Percentiles rank a stretch among this genome's conserved stretches.
Conservation (phyloP, 2,113 vertebrate species). For the Perca fluviatilis region DNA sequence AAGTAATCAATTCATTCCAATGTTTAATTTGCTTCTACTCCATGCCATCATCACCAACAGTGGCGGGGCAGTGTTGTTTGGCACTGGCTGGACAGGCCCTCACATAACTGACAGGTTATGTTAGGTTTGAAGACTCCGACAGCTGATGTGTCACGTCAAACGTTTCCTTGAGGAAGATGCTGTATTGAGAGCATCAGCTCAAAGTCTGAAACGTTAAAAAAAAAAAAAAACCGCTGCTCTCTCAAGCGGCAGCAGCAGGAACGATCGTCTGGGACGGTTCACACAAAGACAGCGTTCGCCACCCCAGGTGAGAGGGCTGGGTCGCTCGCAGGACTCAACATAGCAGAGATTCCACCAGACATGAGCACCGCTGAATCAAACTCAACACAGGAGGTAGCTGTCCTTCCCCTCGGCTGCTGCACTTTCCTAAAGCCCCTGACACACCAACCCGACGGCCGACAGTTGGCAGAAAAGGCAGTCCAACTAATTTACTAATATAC, state of each 20-base stretch:
- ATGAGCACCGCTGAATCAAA: neutral
- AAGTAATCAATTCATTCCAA: neutral
- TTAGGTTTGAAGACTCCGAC: constrained; percentile 18
- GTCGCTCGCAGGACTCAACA: constrained; percentile 21
- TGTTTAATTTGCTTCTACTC: too few species aligned
- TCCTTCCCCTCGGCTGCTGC: neutral
- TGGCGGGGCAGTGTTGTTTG: neutral
- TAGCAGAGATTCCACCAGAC: constrained; percentile 49
- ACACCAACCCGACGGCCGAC: too few species aligned
- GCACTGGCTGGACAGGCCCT: neutral
- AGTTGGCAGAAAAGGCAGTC: too few species aligned
- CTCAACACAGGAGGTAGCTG: constrained; percentile 13
- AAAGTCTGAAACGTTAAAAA: neutral
- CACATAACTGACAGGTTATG: constrained; percentile 25
- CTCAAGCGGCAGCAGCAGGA: constrained; percentile 1
- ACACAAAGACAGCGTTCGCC: constrained; percentile 35
- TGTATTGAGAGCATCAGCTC: neutral
- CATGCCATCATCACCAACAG: too few species aligned
- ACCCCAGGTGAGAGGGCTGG: constrained; percentile 33
- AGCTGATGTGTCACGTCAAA: constrained; percentile 32
- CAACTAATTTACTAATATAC: too few species aligned
- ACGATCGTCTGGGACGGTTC: neutral
- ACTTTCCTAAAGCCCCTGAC: too few species aligned
- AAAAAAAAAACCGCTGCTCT: too few species aligned
- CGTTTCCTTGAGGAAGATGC: constrained; percentile 12